Evolutionary conservation across 2,113 vertebrate species (phyloP).

Genomic region (Lota lota): DNA sequence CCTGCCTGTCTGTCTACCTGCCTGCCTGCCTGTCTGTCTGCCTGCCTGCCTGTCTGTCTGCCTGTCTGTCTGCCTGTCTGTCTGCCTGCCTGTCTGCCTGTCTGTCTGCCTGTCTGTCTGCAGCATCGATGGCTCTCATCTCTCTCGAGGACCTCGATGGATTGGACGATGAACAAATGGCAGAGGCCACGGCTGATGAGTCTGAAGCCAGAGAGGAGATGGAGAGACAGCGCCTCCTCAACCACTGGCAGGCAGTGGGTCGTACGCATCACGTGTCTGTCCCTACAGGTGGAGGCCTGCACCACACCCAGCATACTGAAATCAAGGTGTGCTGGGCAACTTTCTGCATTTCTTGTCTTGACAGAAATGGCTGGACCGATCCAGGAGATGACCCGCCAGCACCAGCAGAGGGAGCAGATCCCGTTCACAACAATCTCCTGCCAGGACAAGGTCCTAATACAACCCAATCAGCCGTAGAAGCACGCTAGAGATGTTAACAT

Average conservation of each 20-base stretch:
- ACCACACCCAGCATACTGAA: not conserved
- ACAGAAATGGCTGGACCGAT: slow-evolving; percentile 83
- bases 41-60: too few species aligned
- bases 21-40: too few species aligned
- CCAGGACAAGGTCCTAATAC: slow-evolving; percentile 75
- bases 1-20: too few species aligned
- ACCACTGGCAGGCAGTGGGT: slow-evolving; percentile 79
- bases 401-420: slow-evolving; percentile 71
- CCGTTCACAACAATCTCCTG: slow-evolving; percentile 61
- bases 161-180: slow-evolving; percentile 71
- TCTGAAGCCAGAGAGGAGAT: slow-evolving; percentile 60
- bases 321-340: not conserved
- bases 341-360: slow-evolving; percentile 21
- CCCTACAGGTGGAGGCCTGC: slow-evolving; percentile 69
- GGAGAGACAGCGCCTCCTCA: slow-evolving; percentile 60
- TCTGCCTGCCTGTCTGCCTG: too few species aligned
- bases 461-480: not conserved
- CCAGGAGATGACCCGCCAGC: slow-evolving; percentile 76
- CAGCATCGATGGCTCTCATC: slow-evolving; percentile 75
- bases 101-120: not conserved
- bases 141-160: slow-evolving; percentile 77
- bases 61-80: too few species aligned
- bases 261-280: slow-evolving; percentile 80
- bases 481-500: too few species aligned
- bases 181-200: slow-evolving; percentile 59